Conservation (phyloP, 1,140 invertebrate genomes). For the Aphelenchoides fujianensis region DNA sequence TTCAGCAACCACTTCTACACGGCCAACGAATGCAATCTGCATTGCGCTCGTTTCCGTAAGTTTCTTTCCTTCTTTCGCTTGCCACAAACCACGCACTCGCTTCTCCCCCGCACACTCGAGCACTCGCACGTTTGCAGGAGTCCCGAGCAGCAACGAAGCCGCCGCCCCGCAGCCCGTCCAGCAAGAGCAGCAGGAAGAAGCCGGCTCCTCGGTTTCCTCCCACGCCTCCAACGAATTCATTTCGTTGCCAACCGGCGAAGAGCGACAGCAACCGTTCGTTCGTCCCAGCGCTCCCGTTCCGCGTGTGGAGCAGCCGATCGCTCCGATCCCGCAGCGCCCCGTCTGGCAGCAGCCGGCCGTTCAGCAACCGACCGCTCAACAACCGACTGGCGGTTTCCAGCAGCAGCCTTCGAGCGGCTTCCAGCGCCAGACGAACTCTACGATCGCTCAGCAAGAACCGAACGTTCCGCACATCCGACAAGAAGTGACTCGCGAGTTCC, state of each 20-base stretch:
- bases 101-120: conserved; percentile 15
- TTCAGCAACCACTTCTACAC: conserved; percentile 61
- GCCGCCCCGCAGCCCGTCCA: conserved; percentile 5
- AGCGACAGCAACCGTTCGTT: background rate
- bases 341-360: background rate
- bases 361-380: background rate
- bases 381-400: no score
- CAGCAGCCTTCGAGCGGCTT: no score
- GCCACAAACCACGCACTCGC: background rate
- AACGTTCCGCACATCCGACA: no score
- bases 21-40: conserved; percentile 56
- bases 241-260: background rate
- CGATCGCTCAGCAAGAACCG: no score
- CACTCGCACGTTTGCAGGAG: conserved; percentile 3
- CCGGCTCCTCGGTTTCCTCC: background rate
- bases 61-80: conserved; percentile 29
- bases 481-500: no score
- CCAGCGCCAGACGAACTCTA: no score
- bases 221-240: background rate
- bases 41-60: conserved; percentile 61
- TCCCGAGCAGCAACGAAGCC: conserved; percentile 4
- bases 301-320: background rate
- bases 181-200: background rate
- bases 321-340: no score
- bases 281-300: background rate